Evolutionary conservation across 2,888 invertebrate species (phyloP).

Genomic region (Netelia virgata): DNA sequence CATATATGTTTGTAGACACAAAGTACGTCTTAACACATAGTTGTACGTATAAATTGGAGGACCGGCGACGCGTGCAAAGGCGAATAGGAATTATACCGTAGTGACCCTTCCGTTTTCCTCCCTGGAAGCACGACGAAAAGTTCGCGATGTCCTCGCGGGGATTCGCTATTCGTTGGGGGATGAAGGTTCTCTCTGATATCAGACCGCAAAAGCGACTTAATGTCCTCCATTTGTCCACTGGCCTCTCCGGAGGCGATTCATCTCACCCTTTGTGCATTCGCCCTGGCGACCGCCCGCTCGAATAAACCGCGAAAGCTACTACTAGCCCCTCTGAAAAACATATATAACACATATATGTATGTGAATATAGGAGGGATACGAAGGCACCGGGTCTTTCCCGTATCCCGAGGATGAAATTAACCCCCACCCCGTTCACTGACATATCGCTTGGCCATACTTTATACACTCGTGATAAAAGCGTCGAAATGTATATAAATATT

Average conservation of each 20-base stretch:
- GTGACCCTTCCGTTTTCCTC: conserved; percentile 58
- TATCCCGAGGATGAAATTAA: conserved; percentile 58
- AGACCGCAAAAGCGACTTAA: conserved; percentile 82
- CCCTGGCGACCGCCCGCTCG: conserved; percentile 71
- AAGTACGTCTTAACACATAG: conserved; percentile 4
- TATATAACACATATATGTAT: conserved; percentile 3
- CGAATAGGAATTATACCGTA: conserved; percentile 43
- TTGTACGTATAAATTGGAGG: conserved; percentile 27
- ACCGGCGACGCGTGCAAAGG: conserved; percentile 43
- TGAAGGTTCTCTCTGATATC: conserved; percentile 73
- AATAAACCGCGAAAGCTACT: conserved; percentile 75
- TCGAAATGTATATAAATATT: background rate
- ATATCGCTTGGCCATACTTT: conserved; percentile 33
- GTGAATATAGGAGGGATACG: background rate
- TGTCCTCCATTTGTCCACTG: conserved; percentile 83
- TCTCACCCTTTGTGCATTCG: conserved; percentile 76
- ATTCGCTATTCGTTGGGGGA: conserved; percentile 14
- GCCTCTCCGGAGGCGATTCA: conserved; percentile 81
- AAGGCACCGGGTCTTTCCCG: conserved; percentile 19
- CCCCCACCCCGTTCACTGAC: conserved; percentile 18
- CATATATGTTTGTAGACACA: background rate
- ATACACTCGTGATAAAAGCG: background rate
- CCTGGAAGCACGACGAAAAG: conserved; percentile 63
- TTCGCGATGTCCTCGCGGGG: conserved; percentile 43
- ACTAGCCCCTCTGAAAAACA: conserved; percentile 21